Base-by-base conservation (phyloP, 2,113 vertebrate species). In the Ameiurus melas region DNA sequence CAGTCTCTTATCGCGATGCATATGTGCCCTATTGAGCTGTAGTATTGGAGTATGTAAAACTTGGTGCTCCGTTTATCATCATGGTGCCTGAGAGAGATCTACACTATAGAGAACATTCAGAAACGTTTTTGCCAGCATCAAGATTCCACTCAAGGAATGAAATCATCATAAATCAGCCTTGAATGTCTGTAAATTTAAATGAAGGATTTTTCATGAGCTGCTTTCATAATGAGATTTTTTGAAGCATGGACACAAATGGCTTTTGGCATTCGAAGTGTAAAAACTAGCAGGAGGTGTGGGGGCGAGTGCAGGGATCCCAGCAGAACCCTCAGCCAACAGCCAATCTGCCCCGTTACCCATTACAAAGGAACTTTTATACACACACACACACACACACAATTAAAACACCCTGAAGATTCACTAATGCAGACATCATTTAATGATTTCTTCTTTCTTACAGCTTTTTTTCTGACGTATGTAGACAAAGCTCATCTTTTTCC, bases 181-280 rank as follows among this genome's bases (percentile, higher is more conserved):
- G 57, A 43, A 83, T 62, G 80, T 33, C 17, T 27, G 33, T 62
- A 2, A 83, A 62, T 83, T 83, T 27, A 83, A 83, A 83, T 83
- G 57, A 83, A 83, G 12, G 33, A 39, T 57, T 81, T 47, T 33
- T 81, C 79, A 57, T 62, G 27, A 55, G 80, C 58, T 83, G 33
- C 57, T 83, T 83, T 83, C 12, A 43, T 83, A 83, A 62, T 83
- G 57, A 83, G 12, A 62, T 60, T 82, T 83, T 20, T 83, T 62
- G 13, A 83, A 83, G 57, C 80, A 27, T 43, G 25, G 27, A 43
- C 57, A 62, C 33, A 62, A 12, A 62, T 62, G 80, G 33, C 57
- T 62, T 62, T 62, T 62, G 57, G 80, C 80, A 62, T 62, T 62
- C 5, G 57, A 62, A 62, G 80, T 33, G 33, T 62, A 62, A 39